Evolutionary conservation across 2,113 vertebrate genomes (phyloP), one percentile per base, ranked within the genome.

Genomic region (Barnardius zonarius): DNA sequence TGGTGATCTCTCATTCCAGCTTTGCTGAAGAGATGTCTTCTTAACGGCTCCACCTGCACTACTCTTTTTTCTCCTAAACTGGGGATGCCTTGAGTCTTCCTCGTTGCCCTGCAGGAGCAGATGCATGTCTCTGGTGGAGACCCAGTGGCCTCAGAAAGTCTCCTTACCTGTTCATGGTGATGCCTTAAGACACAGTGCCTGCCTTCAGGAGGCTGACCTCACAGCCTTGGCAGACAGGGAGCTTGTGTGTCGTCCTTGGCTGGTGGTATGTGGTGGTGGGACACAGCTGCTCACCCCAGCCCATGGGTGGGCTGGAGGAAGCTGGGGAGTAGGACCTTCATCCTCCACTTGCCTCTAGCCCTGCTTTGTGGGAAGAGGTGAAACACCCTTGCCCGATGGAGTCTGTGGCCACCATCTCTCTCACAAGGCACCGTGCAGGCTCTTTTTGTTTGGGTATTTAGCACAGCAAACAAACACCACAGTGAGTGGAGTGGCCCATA

Each of bases 391-490:
- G 3, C 1, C 22, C 24, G 1, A 3, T 19, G 17, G 64, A 83
- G 31, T 67, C 52, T 0, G 0, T 43, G 52, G 48, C 48, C 61
- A 74, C 61, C 73, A 48, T 18, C 31, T 79, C 61, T 68, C 48
- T 35, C 67, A 68, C 20, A 68, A 67, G 54, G 11, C 41, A 74
- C 61, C 27, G 5, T 15, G 11, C 0, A 1, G 46, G 6, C 46
- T 78, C 14, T 61, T 81, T 59, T 41, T 41, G 15, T 82, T 77
- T 55, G 31, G 19, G 31, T 49, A n/a, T 57, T 74, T 15, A 79
- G 37, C 61, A 35, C 0, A 1, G 54, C n/a, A 48, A 67, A 48
- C 22, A 11, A 67, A 48, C 22, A 11, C 28, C 1, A 0, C 1
- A 5, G 37, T 15, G 37, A 78, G 33, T 14, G n/a, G 30, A 66